Evolutionary conservation across 2,113 vertebrate species (phyloP).

Genomic region (Galbula dea): DNA sequence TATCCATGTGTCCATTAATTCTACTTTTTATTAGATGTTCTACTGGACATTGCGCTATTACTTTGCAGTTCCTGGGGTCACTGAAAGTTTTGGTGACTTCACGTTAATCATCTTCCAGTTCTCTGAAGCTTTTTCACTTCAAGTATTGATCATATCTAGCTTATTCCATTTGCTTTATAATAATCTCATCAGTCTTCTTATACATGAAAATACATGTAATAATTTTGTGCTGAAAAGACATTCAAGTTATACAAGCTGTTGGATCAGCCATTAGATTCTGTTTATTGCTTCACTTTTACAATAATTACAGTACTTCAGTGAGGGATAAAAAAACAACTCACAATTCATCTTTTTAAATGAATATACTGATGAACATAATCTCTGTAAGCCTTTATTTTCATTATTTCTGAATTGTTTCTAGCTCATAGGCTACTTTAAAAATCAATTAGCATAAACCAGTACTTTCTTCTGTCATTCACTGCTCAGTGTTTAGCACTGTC

Average conservation of each 20-base stretch:
- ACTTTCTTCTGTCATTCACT: not conserved
- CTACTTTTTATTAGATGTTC: not conserved
- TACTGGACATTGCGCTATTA: not conserved
- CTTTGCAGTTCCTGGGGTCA: not conserved
- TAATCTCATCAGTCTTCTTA: not conserved
- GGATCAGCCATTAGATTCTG: not conserved
- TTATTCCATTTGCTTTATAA: not conserved
- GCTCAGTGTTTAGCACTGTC: not conserved
- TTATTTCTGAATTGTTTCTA: not conserved
- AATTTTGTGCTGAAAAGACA: not conserved
- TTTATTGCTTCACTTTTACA: not conserved
- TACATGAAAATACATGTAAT: not conserved
- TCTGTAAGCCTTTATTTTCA: not conserved
- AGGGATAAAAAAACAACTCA: not conserved
- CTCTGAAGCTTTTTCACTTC: not conserved
- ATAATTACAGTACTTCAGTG: not conserved
- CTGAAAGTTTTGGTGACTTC: not conserved
- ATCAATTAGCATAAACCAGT: not conserved
- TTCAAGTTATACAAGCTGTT: not conserved
- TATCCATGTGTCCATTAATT: not conserved
- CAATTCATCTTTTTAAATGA: not conserved
- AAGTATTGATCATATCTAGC: not conserved
- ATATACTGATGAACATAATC: not conserved
- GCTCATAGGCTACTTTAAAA: not conserved
- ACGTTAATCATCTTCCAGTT: not conserved